Conservation (phyloP, 2,113 vertebrate species). For the Scatophagus argus region DNA sequence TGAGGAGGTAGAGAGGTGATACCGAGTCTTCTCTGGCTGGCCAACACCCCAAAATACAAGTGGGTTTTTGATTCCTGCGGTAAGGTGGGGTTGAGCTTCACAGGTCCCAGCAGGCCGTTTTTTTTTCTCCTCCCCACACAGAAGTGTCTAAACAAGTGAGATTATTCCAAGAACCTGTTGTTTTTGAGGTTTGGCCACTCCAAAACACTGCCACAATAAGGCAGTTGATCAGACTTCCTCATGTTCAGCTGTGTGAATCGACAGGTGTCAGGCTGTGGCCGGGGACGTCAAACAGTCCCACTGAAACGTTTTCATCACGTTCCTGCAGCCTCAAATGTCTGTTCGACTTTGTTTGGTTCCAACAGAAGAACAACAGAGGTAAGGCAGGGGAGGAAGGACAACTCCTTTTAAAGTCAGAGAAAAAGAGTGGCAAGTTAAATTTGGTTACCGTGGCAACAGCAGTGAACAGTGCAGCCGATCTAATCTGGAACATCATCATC, state of each 20-base stretch:
- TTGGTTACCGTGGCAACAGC: neutral
- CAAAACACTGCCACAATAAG: slow-evolving; percentile 74
- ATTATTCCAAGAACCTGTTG: slow-evolving; percentile 79
- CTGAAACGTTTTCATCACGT: slow-evolving; percentile 52
- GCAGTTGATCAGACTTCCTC: slow-evolving; percentile 86
- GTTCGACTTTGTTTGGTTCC: slow-evolving; percentile 4
- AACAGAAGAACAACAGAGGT: neutral
- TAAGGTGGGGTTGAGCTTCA: slow-evolving; percentile 47
- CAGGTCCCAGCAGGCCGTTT: slow-evolving; percentile 71
- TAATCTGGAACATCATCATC: neutral
- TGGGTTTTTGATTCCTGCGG: slow-evolving; percentile 68
- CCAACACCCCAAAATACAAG: slow-evolving; percentile 57
- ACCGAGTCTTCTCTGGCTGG: slow-evolving; percentile 2
- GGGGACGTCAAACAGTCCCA: slow-evolving; percentile 63
- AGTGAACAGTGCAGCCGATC: neutral
- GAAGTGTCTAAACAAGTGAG: slow-evolving; percentile 53
- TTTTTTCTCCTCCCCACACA: slow-evolving; percentile 67
- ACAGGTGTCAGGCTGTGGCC: slow-evolving; percentile 78
- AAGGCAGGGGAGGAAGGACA: too few relatives aligned
- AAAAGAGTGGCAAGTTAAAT: neutral
- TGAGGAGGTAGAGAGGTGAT: slow-evolving; percentile 31
- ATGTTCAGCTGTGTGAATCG: slow-evolving; percentile 78
- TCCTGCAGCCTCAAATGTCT: slow-evolving; percentile 8
- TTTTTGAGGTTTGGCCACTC: slow-evolving; percentile 80
- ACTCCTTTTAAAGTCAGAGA: neutral